Conservation (phyloP, 1,140 invertebrate genomes). For the Dendrolimus kikuchii region DNA sequence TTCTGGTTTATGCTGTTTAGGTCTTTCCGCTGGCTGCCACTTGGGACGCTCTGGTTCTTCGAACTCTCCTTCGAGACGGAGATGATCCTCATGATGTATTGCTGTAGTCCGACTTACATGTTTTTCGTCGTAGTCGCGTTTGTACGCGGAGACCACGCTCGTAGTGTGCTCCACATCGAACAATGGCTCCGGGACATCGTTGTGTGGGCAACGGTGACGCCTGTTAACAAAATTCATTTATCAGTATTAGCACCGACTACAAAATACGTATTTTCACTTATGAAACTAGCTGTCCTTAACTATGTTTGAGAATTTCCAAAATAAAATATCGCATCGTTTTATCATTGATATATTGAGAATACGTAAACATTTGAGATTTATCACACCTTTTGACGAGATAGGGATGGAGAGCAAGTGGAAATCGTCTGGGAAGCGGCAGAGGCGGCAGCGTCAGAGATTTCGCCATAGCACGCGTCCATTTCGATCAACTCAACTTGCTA, state of each 20-base stretch:
- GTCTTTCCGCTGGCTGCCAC: slow-evolving; percentile 73
- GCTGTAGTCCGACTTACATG: slow-evolving; percentile 71
- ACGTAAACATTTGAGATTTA: background rate
- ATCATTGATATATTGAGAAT: too few relatives aligned
- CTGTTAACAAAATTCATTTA: slow-evolving; percentile 50
- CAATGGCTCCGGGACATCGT: slow-evolving; percentile 74
- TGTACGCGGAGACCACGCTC: slow-evolving; percentile 77
- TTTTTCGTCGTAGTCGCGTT: slow-evolving; percentile 78
- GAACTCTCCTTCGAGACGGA: slow-evolving; percentile 76
- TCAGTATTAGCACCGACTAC: slow-evolving; percentile 1
- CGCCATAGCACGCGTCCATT: slow-evolving; percentile 57
- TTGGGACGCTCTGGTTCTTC: slow-evolving; percentile 67
- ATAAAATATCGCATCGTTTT: too few relatives aligned
- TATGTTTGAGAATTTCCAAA: background rate
- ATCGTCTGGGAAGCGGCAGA: slow-evolving; percentile 39
- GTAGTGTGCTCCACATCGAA: slow-evolving; percentile 71
- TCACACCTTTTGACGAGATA: slow-evolving; percentile 52
- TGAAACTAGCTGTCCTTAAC: background rate
- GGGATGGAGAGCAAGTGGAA: slow-evolving; percentile 48
- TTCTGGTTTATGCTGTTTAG: slow-evolving; percentile 59
- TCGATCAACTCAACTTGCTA: slow-evolving; percentile 23
- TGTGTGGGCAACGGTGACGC: slow-evolving; percentile 77
- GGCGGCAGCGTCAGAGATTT: slow-evolving; percentile 50
- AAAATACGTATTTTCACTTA: background rate
- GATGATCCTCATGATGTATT: slow-evolving; percentile 73